Evolutionary conservation across 2,888 invertebrate species (phyloP), one percentile per base, ranked within the genome.

Genomic region (Piscicola geometra): DNA sequence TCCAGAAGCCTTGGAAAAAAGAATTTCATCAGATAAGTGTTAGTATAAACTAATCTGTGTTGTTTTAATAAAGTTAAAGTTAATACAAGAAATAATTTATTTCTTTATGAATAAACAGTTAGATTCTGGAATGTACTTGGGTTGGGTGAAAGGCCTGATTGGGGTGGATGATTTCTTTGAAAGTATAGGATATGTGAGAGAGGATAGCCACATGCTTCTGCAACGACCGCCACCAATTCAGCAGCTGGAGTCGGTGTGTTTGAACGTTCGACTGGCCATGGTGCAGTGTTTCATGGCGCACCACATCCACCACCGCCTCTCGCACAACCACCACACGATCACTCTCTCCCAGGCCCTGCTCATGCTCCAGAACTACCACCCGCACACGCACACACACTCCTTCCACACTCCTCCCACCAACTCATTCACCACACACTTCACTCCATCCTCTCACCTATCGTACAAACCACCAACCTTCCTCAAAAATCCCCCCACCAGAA

Each of bases 11-110:
- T 12, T 56, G 56, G 73, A 73, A 73, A 32, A 64, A 64, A 21
- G 73, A 73, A 36, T 73, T 73, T 41, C 64, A 73, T 18, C 33
- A 47, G 1, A 73, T 73, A 18, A 33, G n/a, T 33, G 73, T 73
- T 32, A 35, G 73, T 33, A 32, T 30, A 21, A 60, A 35, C n/a
- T 73, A 21, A 30, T 9, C 60, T 15, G 15, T 15, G 3, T 25
- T 5, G n/a, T 15, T 56, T 56, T 56, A 5, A 5, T 56, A 5
- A 21, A 18, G 3, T 25, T 5, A 18, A 56, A 5, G 60, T 15
- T 56, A 18, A 18, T 15, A 56, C 5, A 56, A 56, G 3, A 56
- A 56, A 56, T 3, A 56, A 15, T 25, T 25, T 18, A 56, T 56
- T 56, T 18, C n/a, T 56, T 56, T 18, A 56, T 15, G 3, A 15